Conservation (phyloP, 1,140 invertebrate species). For the Brachionus sp. region DNA sequence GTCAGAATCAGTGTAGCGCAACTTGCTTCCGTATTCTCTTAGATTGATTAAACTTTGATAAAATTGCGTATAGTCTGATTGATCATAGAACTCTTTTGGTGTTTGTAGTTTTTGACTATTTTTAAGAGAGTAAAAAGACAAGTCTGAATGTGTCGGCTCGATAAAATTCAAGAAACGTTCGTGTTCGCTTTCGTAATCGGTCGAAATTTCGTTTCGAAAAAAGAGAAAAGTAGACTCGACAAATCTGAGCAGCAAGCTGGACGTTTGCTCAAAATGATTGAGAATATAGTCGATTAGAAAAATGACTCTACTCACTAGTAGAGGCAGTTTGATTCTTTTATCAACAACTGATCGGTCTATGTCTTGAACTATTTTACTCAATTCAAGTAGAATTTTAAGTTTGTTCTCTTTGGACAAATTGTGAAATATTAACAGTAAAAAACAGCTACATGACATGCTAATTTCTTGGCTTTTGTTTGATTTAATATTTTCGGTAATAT, state of each 20-base stretch:
- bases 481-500: not conserved
- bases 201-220: not conserved
- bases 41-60: not conserved
- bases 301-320: not conserved
- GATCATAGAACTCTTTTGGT: not conserved
- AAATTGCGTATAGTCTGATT: not conserved
- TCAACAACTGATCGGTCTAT: not conserved
- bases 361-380: not conserved
- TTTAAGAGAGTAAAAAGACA: not conserved
- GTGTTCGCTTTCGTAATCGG: not conserved
- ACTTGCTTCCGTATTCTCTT: not conserved
- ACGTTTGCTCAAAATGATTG: not conserved
- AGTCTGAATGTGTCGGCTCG: not conserved
- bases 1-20: not conserved
- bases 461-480: not conserved
- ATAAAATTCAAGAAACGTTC: not conserved
- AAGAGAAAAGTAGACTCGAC: not conserved
- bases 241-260: not conserved
- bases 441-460: not conserved
- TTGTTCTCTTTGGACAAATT: not conserved
- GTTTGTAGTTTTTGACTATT: not conserved
- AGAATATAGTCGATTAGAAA: conserved; percentile 1
- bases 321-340: not conserved
- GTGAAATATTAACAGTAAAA: conserved; percentile 20
- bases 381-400: not conserved